Conservation (phyloP, 1,140 invertebrate genomes). For the Aphelenchoides fujianensis region DNA sequence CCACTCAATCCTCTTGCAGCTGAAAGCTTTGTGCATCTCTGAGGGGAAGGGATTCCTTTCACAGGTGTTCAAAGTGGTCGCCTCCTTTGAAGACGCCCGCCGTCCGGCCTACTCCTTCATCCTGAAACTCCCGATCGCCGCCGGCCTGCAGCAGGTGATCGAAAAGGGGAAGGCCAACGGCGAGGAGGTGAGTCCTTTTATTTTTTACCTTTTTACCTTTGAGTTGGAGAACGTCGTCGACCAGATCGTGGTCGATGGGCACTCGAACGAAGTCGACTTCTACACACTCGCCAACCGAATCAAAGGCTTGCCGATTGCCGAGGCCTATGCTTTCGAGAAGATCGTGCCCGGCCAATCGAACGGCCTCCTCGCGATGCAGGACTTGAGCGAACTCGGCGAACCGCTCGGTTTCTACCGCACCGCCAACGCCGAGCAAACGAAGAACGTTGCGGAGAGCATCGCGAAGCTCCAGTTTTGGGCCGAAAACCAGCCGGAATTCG, state of each 20-base stretch:
- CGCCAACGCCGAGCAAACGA: background rate
- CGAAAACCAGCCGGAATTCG: background rate
- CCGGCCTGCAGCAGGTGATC: slow-evolving; percentile 9
- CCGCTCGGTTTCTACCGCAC: slow-evolving; percentile 18
- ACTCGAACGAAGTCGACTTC: slow-evolving; percentile 9
- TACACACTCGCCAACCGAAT: background rate
- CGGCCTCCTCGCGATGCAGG: slow-evolving; percentile 16
- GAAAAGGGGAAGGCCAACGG: background rate
- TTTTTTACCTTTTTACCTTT: background rate
- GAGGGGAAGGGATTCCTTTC: slow-evolving; percentile 4
- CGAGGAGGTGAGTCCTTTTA: background rate
- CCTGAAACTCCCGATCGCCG: background rate
- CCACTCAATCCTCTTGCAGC: background rate
- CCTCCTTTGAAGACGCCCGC: background rate
- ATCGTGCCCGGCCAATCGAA: background rate
- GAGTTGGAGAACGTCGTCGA: slow-evolving; percentile 6
- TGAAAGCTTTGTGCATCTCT: background rate
- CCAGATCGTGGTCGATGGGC: background rate
- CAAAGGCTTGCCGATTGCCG: background rate
- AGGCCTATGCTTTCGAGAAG: slow-evolving; percentile 4
- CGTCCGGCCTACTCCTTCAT: background rate
- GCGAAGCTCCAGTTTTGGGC: background rate
- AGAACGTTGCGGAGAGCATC: background rate
- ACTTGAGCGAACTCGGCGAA: background rate
- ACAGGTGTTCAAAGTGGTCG: background rate